A percentile compares a stretch with the other conserved stretches of the same genome.
Evolutionary conservation across 2,797 vertebrate species (phyloP).

Genomic region (Hapalemur alaotrensis): DNA sequence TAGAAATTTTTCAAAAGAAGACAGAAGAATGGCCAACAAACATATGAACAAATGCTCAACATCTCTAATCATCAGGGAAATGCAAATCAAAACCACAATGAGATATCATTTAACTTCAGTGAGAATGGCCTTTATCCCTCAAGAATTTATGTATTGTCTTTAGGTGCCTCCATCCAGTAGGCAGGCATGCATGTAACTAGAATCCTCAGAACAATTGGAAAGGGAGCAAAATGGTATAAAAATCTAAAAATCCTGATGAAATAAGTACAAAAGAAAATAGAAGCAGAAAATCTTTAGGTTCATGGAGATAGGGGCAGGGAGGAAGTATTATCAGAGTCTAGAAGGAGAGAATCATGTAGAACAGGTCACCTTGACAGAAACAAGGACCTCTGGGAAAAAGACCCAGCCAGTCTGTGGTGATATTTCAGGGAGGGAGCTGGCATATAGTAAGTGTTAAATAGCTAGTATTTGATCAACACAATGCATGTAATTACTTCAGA

Average conservation of each 20-base stretch:
- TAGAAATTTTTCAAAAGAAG: too few species aligned
- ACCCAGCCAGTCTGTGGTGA: not conserved
- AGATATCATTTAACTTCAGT: too few species aligned
- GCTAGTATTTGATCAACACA: not conserved
- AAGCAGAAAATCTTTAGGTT: not conserved
- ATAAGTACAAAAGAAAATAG: not conserved
- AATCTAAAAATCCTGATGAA: not conserved
- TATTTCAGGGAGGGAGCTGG: not conserved
- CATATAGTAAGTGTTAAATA: not conserved
- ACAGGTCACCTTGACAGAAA: not conserved
- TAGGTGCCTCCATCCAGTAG: not conserved
- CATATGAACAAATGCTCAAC: too few species aligned
- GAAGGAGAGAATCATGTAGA: not conserved
- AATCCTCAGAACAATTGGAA: not conserved
- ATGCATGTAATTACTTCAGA: not conserved
- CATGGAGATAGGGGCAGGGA: not conserved
- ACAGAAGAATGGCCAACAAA: too few species aligned
- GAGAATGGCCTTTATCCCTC: not conserved
- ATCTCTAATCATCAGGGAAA: too few species aligned
- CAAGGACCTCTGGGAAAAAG: not conserved
- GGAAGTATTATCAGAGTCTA: not conserved
- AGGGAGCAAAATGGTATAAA: not conserved
- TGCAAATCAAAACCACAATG: too few species aligned
- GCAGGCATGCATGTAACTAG: not conserved
- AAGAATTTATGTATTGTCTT: not conserved